Base-by-base conservation (phyloP, 2,113 vertebrate species). In the Haliaeetus leucogaster region DNA sequence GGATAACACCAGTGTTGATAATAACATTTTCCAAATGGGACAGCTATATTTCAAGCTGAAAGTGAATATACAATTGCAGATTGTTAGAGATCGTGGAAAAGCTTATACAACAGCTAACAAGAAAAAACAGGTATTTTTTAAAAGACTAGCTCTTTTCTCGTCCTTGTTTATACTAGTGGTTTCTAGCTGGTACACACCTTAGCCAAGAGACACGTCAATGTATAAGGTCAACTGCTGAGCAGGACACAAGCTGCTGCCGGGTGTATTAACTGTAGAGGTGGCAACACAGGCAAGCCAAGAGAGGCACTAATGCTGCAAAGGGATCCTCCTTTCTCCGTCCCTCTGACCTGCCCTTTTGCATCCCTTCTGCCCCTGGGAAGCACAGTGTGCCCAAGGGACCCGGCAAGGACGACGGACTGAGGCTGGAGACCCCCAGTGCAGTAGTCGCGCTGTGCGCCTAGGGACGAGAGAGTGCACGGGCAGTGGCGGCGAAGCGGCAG, bases 401-500 rank as follows among this genome's bases (percentile, higher is more conserved):
- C 0, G 27, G 26, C 34, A 66, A 53, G 17, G 50, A 38, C 1
- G 11, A 77, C 45, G 27, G 40, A 42, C 20, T 23, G 63, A n/a
- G 58, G 30, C 23, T 77, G 40, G 36, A 88, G 48, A 40, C 11
- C 3, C 23, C 52, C 7, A 2, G 4, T 21, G 38, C 36, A 32
- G 56, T 43, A 72, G 4, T 52, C 13, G n/a, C 0, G 0, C 26
- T 1, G 0, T 13, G 18, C 29, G 40, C 6, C 1, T 8, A 21
- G 53, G 62, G 30, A 43, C 8, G 12, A 10, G 11, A 29, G 25
- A 32, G 12, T 2, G 7, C 38, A 4, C 0, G 13, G 59, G n/a
- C 23, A 84, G 20, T 4, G 5, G 16, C 1, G 3, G 27, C 1
- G 2, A 53, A 72, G 22, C 0, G 1, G 22, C n/a, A 71, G 43